These are phyloP conservation scores for Atta colombica DNA, from an alignment of 1,140 invertebrate species.

Conservation along the genomic window DNA sequence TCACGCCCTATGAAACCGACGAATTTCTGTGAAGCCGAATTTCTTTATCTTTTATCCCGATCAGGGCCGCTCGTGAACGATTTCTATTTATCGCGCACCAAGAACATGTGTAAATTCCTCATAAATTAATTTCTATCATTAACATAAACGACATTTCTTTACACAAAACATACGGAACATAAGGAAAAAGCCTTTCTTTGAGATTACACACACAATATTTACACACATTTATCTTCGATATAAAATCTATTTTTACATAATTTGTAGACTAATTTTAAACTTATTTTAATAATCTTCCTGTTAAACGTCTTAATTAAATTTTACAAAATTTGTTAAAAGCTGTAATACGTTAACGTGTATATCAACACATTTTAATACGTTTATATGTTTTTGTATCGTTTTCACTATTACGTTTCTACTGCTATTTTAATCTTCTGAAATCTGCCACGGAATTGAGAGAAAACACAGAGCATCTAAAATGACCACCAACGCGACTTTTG, in stretches of 20 bases:
- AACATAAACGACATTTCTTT: background rate
- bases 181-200: background rate
- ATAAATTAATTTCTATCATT: background rate
- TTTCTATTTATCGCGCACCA: background rate
- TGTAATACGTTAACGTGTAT: background rate
- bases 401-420: background rate
- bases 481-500: background rate
- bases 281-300: background rate
- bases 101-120: background rate
- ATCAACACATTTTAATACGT: background rate
- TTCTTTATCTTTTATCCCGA: slow-evolving; percentile 72
- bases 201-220: background rate
- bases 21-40: slow-evolving; percentile 44
- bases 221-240: background rate
- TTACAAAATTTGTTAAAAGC: background rate
- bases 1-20: slow-evolving; percentile 10
- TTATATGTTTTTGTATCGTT: background rate
- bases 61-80: background rate
- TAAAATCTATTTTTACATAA: background rate
- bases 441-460: background rate
- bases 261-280: background rate
- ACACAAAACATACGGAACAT: background rate
- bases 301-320: background rate
- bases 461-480: background rate
- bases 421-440: background rate